Conservation (phyloP, 2,113 vertebrate species). For the Apodemus sylvaticus region DNA sequence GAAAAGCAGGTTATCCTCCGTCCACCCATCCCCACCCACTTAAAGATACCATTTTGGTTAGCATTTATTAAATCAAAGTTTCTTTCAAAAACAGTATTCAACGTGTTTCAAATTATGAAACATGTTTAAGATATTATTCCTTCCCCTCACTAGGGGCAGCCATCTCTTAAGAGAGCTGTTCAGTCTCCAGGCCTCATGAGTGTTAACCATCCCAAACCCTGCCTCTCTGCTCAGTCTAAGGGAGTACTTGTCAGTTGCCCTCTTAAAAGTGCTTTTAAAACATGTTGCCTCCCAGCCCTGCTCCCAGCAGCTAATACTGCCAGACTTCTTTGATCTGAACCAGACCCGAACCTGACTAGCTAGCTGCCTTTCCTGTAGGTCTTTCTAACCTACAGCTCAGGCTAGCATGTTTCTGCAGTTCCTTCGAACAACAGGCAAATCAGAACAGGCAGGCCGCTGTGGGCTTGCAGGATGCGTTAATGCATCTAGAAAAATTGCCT, state of each 20-base stretch:
- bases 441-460: neutral
- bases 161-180: conserved; percentile 51
- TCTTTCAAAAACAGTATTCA: conserved; percentile 53
- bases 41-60: conserved; percentile 47
- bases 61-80: conserved; percentile 43
- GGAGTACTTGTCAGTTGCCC: conserved; percentile 13
- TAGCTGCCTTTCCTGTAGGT: neutral
- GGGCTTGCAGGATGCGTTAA: neutral
- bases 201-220: conserved; percentile 8
- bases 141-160: neutral
- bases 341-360: neutral
- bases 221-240: neutral
- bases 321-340: conserved; percentile 50
- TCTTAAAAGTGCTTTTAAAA: neutral
- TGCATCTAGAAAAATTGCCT: neutral
- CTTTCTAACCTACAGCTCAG: neutral
- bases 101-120: conserved; percentile 61
- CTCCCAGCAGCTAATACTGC: conserved; percentile 16
- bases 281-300: neutral
- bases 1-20: neutral
- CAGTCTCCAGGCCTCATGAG: conserved; percentile 50
- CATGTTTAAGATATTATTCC: conserved; percentile 65
- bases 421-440: neutral
- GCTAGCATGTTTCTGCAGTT: neutral
- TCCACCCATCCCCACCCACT: neutral